A percentile compares a stretch with the other conserved stretches of the same genome.
phyloP scores from a whole-genome alignment of 1,140 invertebrate species.

The Ceratitis capitata region DNA sequence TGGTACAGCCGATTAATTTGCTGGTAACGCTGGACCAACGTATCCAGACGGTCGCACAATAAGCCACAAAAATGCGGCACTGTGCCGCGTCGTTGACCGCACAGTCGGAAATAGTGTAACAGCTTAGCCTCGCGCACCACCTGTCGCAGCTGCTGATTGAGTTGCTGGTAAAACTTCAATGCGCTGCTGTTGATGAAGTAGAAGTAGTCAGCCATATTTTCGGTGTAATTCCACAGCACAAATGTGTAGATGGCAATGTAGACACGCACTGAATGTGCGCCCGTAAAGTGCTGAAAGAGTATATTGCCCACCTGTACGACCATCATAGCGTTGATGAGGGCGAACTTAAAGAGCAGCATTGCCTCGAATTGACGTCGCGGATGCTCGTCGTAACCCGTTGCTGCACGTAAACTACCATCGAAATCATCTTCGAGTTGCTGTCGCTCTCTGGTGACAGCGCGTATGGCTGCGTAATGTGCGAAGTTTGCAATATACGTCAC shows the following conservation, averaged over 20 bases:
- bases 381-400: conserved; percentile 21
- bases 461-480: conserved; percentile 53
- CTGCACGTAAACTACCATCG: not conserved
- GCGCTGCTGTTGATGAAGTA: conserved; percentile 54
- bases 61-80: conserved; percentile 43
- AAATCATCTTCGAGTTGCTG: conserved; percentile 48
- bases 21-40: conserved; percentile 43
- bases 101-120: not conserved
- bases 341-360: conserved; percentile 58
- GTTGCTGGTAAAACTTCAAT: conserved; percentile 51
- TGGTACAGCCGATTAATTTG: conserved; percentile 51
- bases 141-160: conserved; percentile 47
- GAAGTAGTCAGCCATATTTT: conserved; percentile 56
- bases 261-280: conserved; percentile 43
- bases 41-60: conserved; percentile 50
- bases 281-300: conserved; percentile 42
- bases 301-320: conserved; percentile 54
- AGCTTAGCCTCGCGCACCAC: conserved; percentile 40
- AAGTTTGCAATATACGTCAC: conserved; percentile 57
- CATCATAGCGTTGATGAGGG: conserved; percentile 59
- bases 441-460: conserved; percentile 49
- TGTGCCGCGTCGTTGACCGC: conserved; percentile 37
- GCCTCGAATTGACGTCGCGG: conserved; percentile 47
- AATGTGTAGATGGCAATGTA: conserved; percentile 59
- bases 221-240: conserved; percentile 44